A percentile compares a stretch with the other conserved stretches of the same genome.
These are phyloP conservation scores for Poeciliopsis turneri DNA, from an alignment of 2,797 vertebrate species.

Conservation along the genomic window DNA sequence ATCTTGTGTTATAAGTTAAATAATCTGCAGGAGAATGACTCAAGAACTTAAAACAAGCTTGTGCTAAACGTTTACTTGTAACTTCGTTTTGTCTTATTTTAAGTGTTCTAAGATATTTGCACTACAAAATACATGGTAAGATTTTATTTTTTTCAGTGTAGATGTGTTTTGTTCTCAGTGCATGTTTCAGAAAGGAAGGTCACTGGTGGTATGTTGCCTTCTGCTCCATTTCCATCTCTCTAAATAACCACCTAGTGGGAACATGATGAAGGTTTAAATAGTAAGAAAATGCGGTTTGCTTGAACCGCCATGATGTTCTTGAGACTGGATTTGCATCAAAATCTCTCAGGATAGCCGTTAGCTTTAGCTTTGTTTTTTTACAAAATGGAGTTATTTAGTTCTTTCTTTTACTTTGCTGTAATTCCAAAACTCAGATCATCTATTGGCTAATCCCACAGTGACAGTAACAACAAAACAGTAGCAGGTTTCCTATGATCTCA, in stretches of 20 bases:
- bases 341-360: neutral
- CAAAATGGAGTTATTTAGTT: neutral
- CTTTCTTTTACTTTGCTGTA: neutral
- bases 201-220: neutral
- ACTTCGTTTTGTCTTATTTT: too few relatives aligned
- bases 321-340: neutral
- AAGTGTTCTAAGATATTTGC: too few relatives aligned
- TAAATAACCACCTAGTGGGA: neutral
- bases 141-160: too few relatives aligned
- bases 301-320: neutral
- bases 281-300: neutral
- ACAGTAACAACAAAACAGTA: neutral
- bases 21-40: too few relatives aligned
- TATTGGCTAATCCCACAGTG: neutral
- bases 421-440: neutral
- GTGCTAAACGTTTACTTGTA: too few relatives aligned
- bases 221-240: neutral
- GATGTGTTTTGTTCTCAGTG: neutral
- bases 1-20: too few relatives aligned
- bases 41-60: too few relatives aligned
- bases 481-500: conserved; percentile 1
- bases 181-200: neutral
- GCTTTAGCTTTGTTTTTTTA: neutral
- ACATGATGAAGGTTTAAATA: neutral
- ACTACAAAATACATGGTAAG: too few relatives aligned